phyloP scores from a whole-genome alignment of 2,113 vertebrate species.

The Prunella fulvescens region DNA sequence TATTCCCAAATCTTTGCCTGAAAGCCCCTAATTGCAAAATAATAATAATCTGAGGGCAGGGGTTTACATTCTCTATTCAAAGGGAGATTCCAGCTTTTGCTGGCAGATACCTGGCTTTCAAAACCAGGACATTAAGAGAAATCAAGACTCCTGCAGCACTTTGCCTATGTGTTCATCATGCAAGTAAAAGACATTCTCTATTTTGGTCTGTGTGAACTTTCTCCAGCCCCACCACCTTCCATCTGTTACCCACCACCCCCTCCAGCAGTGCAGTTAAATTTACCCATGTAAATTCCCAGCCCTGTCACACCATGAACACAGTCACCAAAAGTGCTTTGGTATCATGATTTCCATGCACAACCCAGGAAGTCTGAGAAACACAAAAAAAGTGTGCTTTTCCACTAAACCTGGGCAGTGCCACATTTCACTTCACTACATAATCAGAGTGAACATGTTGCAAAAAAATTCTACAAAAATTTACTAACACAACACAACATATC shows the following conservation, averaged over 20 bases:
- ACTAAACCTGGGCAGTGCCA: background rate
- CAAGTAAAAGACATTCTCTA: background rate
- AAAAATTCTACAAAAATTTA: background rate
- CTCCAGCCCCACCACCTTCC: background rate
- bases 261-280: background rate
- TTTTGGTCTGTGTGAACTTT: background rate
- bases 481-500: background rate
- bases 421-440: background rate
- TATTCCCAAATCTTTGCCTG: no score
- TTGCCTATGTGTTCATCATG: background rate
- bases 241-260: background rate
- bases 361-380: background rate
- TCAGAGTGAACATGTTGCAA: background rate
- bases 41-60: no score
- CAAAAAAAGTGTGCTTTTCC: accelerated
- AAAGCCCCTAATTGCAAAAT: no score
- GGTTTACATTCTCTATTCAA: no score
- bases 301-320: background rate
- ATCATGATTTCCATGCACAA: background rate
- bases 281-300: background rate
- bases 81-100: no score
- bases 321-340: background rate
- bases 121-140: background rate
- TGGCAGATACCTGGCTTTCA: no score
- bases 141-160: background rate